Base-by-base conservation (phyloP, 1,140 invertebrate species). In the Acromyrmex echinatior region DNA sequence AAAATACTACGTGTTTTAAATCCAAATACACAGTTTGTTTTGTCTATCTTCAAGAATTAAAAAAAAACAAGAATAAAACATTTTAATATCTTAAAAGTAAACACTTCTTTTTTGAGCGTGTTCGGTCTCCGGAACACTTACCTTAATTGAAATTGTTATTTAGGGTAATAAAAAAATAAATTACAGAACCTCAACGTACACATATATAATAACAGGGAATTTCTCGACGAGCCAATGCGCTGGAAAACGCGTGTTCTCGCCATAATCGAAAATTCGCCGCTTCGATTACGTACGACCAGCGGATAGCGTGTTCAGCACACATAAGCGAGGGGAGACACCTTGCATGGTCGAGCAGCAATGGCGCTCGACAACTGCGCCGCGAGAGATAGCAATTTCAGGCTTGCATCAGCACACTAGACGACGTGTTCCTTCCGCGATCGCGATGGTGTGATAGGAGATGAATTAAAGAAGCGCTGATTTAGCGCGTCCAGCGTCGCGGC, bases 391-490 rank as follows among this genome's bases (percentile, higher is more conserved):
- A 84, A 74, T 76, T 84, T 62, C 53, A 62, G 56, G 56, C 14
- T 62, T 82, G 63, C 63, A 12, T 28, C 62, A 35, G 66, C 68
- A 62, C 80, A 76, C 70, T 62, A 58, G 56, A 82, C 70, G 78
- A 81, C 31, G 79, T 71, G 79, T 81, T 81, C 66, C 79, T 71
- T 71, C 51, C 51, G 53, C 79, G 79, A 81, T 58, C 65, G 14
- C 63, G 78, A 58, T 65, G 21, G 18, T 66, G 79, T 21, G 79
- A 82, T 82, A 74, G 49, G 6, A 49, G 31, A 73, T 28, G 53
- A 85, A 89, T 89, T 89, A 73, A 90, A 90, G 88, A 73, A 89
- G 63, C 60, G 86, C 62, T 85, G 88, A 91, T 86, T 87, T 76
- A 80, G 74, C 45, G 56, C 78, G 78, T 70, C 14, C 63, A 65